These are phyloP conservation scores for Drosophila dives DNA, from an alignment of 2,888 invertebrate genomes.

Conservation along the genomic window DNA sequence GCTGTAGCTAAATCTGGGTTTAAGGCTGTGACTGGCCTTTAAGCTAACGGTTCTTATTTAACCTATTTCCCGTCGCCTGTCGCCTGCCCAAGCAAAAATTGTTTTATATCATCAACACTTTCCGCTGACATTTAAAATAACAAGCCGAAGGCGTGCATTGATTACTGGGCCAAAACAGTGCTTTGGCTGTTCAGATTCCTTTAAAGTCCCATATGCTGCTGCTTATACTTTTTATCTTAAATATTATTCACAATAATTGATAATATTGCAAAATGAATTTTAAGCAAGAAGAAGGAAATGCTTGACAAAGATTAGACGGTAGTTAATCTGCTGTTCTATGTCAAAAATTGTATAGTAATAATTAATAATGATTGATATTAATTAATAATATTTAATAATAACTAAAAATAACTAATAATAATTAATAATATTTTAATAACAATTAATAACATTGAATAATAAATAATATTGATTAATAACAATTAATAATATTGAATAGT, in stretches of 20 bases:
- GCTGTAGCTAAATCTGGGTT: slow-evolving; percentile 14
- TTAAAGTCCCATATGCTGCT: neutral
- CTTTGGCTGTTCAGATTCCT: neutral
- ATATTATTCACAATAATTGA: neutral
- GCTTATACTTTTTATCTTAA: neutral
- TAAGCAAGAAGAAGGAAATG: neutral
- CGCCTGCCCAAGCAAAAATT: slow-evolving; percentile 36
- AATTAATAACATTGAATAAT: no score
- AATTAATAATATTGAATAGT: no score
- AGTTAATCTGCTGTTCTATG: neutral
- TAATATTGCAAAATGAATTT: neutral
- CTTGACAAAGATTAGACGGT: neutral
- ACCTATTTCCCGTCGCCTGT: neutral
- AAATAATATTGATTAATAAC: no score
- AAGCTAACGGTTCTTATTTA: slow-evolving; percentile 13
- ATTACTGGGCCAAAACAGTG: neutral
- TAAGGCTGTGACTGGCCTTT: slow-evolving; percentile 21
- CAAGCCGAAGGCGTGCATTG: slow-evolving; percentile 33
- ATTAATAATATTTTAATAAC: no score
- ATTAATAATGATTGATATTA: no score
- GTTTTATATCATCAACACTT: slow-evolving; percentile 65
- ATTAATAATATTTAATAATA: no score
- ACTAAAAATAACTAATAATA: no score
- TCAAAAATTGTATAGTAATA: no score
- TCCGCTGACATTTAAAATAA: slow-evolving; percentile 65